Base-by-base conservation (phyloP, 2,888 invertebrate species). In the Mythimna lalbum region DNA sequence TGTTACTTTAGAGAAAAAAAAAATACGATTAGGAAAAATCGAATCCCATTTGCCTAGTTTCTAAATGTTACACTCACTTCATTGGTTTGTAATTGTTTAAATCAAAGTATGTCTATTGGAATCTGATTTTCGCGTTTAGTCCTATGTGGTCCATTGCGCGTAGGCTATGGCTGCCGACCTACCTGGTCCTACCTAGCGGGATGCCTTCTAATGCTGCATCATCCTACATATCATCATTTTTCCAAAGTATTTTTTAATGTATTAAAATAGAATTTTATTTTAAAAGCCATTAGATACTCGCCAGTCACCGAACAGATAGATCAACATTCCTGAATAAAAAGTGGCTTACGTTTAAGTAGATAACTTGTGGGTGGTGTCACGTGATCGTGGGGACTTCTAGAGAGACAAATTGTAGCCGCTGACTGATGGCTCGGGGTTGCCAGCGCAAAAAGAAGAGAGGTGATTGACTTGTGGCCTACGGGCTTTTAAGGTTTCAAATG, bases 361-460 rank as follows among this genome's bases (percentile, higher is more conserved):
- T 88, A 90, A 89, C 86, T 88, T 85, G 80, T 74, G 85, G 82
- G 75, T 85, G 88, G 83, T 88, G 89, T 88, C 90, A 89, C 87
- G 84, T 84, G 82, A 79, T 68, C 77, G 85, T 76, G 78, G 68
- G 60, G 77, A 80, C 78, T 80, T 84, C 77, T 81, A 85, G 82
- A 78, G 83, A 90, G 89, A 90, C 90, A 90, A 90, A 90, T 91
- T 87, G 88, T 86, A 78, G 61, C 65, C 67, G 69, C 72, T 84
- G 85, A 84, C 73, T 75, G 85, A 84, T 83, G 78, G 73, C 77
- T 65, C 55, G 65, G 49, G 61, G 49, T 52, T 69, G 73, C 63
- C 47, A 63, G 55, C 31, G 69, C 52, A 81, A 82, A 82, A 81
- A 66, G 66, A 67, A 65, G 53, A 76, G 47, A 33, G 23, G 68